Evolutionary conservation across 2,113 vertebrate genomes (phyloP).

Genomic region (Paramisgurnus dabryanus): DNA sequence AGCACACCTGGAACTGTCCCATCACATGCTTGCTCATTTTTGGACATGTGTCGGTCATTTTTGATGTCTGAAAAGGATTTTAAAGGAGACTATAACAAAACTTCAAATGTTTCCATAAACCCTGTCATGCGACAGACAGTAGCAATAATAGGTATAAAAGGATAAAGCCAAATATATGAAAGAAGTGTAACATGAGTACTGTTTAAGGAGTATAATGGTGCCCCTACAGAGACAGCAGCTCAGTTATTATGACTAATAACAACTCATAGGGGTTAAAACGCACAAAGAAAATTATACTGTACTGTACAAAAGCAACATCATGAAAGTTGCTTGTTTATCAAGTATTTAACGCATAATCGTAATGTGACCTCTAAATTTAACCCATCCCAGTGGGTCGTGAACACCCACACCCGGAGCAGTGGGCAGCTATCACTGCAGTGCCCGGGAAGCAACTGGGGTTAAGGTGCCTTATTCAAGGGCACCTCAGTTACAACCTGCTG

Average conservation of each 20-base stretch:
- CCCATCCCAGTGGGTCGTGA: too few relatives aligned
- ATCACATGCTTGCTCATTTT: slow-evolving; percentile 23
- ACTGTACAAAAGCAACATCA: too few relatives aligned
- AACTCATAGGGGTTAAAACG: neutral
- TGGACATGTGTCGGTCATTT: slow-evolving; percentile 9
- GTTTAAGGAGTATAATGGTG: neutral
- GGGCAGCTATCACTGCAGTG: too few relatives aligned
- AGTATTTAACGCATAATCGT: too few relatives aligned
- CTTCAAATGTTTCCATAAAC: neutral
- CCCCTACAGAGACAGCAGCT: neutral
- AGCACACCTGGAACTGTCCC: neutral
- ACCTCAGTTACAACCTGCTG: too few relatives aligned
- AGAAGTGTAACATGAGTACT: neutral
- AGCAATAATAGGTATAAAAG: neutral
- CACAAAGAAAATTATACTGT: neutral
- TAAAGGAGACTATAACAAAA: neutral
- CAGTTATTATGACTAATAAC: neutral
- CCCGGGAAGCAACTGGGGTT: too few relatives aligned
- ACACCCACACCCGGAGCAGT: too few relatives aligned
- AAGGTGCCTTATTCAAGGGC: too few relatives aligned
- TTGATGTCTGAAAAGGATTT: slow-evolving; percentile 15
- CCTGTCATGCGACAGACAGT: neutral
- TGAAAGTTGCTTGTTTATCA: too few relatives aligned
- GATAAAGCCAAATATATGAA: neutral
- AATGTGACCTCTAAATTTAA: too few relatives aligned